Evolutionary conservation across 2,888 invertebrate species (phyloP).

Genomic region (Eupithecia centaureata): DNA sequence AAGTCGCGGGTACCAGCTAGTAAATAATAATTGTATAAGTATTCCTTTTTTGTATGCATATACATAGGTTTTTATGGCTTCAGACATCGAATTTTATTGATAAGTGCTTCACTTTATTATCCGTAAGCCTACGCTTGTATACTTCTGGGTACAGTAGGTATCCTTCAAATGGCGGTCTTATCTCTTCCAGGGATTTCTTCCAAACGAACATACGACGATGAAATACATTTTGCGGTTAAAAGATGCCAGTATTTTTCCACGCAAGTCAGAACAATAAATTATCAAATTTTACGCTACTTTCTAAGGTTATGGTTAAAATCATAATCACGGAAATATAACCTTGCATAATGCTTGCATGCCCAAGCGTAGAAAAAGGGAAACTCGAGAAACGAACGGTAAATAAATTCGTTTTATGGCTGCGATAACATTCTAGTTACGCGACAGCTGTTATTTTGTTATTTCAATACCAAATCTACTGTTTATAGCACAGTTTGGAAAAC

Average conservation of each 20-base stretch:
- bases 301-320: background rate
- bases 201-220: too few relatives aligned
- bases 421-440: conserved; percentile 54
- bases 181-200: too few relatives aligned
- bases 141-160: too few relatives aligned
- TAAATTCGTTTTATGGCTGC: conserved; percentile 31
- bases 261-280: background rate
- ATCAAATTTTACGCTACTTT: background rate
- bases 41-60: too few relatives aligned
- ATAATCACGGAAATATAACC: background rate
- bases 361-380: conserved; percentile 4
- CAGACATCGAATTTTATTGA: background rate
- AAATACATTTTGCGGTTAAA: background rate
- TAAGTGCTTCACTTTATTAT: background rate
- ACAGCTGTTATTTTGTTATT: conserved; percentile 9
- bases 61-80: conserved; percentile 20
- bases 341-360: background rate
- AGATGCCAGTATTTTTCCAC: background rate
- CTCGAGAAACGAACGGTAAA: background rate
- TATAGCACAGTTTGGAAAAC: background rate
- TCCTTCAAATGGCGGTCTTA: too few relatives aligned
- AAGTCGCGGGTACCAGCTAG: too few relatives aligned
- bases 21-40: too few relatives aligned
- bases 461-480: conserved; percentile 4
- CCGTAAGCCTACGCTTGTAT: background rate